Base-by-base conservation (phyloP, 2,797 vertebrate genomes). In the Cryptoblepharus egeriae region DNA sequence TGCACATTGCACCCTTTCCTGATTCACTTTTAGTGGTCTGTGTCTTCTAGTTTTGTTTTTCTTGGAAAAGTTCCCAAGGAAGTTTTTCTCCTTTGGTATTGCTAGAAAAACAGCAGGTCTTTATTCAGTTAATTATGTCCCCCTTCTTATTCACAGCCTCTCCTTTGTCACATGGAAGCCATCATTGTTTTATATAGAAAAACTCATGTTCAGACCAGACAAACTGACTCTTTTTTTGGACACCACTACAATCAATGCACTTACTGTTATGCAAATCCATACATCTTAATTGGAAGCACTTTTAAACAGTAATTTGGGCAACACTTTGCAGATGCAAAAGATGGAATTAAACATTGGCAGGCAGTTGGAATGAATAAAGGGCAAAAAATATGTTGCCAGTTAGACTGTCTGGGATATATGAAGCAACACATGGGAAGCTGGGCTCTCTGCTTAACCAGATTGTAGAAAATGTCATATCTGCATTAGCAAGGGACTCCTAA, bases 81-180 rank as follows among this genome's bases (percentile, higher is more conserved):
- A 88, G 88, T 90, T 91, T 85, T 70, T 92, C 91, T 90, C 58
- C 60, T 89, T 91, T 85, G 89, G 69, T 90, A 79, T 88, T 82
- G 80, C 84, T 82, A 87, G 90, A 85, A 93, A 91, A 91, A 86
- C 32, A 86, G 83, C 87, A 91, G 90, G 52, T 49, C 84, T 64
- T 85, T 26, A 65, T 87, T 67, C 74, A 87, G 84, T 75, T 90
- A 91, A 76, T 89, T 93, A 90, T 89, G 92, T 91, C 79, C 24
- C 77, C 65, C 24, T 24, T 85, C 65, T 87, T 87, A 82, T 88
- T 90, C 84, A 89, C 84, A 85, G 92, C 77, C 84, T 91, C 88
- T 85, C 83, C 83, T 86, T 81, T 79, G 85, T 92, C 93, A 91
- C 93, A 94, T 93, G 92, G 92, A 93, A 94, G 63, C 83, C 89